These are phyloP conservation scores for Cylas formicarius DNA, from an alignment of 1,140 invertebrate species.

Conservation along the genomic window DNA sequence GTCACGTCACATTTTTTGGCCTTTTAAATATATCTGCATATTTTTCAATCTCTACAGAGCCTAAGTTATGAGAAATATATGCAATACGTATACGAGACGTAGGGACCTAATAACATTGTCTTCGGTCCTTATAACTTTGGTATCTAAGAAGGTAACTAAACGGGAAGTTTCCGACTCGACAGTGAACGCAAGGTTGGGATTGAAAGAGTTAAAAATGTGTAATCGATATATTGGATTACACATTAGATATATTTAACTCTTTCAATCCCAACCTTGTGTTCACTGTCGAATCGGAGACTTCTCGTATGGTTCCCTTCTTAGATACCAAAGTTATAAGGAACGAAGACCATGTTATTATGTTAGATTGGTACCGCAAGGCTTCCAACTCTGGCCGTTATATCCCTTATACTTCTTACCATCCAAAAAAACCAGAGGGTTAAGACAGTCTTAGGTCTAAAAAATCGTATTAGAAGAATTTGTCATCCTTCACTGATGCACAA, in stretches of 20 bases:
- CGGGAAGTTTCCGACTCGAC: conserved; percentile 1
- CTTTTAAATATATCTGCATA: too few species aligned
- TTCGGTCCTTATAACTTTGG: conserved; percentile 8
- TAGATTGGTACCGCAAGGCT: conserved; percentile 1
- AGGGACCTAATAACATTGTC: conserved; percentile 1
- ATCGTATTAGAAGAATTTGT: too few species aligned
- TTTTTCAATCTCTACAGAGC: too few species aligned
- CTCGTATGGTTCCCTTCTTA: conserved; percentile 5
- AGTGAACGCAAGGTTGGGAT: conserved; percentile 2
- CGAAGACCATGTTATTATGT: conserved; percentile 3
- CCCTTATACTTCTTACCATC: too few species aligned
- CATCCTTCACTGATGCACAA: too few species aligned
- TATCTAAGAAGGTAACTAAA: conserved; percentile 4
- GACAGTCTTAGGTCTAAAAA: too few species aligned
- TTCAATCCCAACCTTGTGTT: conserved; percentile 3
- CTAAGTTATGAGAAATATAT: too few species aligned
- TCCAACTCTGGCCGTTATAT: conserved; percentile 2
- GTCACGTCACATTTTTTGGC: too few species aligned
- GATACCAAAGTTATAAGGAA: conserved; percentile 7
- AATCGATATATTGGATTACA: too few species aligned
- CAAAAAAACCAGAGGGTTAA: too few species aligned
- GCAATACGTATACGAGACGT: too few species aligned
- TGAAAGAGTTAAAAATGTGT: conserved; percentile 7
- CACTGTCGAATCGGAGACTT: conserved; percentile 1
- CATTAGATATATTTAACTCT: conserved; percentile 7